These are phyloP conservation scores for Ascaphus truei DNA, from an alignment of 2,113 vertebrate species.

Conservation along the genomic window DNA sequence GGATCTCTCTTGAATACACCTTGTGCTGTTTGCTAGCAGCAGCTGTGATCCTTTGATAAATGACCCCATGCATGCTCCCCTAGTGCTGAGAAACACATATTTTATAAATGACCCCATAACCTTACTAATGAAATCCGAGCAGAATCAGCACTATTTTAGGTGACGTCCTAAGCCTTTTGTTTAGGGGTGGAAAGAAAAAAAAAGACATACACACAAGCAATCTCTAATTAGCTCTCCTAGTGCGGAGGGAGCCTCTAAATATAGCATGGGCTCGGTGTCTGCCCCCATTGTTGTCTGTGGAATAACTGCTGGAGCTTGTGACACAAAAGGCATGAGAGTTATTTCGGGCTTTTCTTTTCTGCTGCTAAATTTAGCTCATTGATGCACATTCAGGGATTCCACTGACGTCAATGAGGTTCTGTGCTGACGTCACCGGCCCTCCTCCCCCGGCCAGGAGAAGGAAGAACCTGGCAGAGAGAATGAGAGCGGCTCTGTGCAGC, in stretches of 20 bases:
- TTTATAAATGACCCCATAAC: neutral
- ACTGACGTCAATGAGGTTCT: conserved; percentile 58
- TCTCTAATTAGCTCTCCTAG: conserved; percentile 15
- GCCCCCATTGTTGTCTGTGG: conserved; percentile 32
- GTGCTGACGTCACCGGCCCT: conserved; percentile 52
- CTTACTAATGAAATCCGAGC: neutral
- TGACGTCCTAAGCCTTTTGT: conserved; percentile 2
- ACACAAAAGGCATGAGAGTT: conserved; percentile 33
- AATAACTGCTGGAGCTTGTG: conserved; percentile 29
- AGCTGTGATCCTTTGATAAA: too few species aligned
- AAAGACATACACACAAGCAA: neutral
- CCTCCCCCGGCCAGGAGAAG: conserved; percentile 40
- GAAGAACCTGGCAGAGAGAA: conserved; percentile 30
- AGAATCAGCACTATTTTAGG: neutral
- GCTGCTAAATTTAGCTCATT: conserved; percentile 64
- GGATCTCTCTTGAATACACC: too few species aligned
- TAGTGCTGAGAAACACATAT: too few species aligned
- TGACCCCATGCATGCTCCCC: too few species aligned
- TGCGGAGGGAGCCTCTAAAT: conserved; percentile 7
- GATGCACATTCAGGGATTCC: conserved; percentile 67
- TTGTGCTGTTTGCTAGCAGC: too few species aligned
- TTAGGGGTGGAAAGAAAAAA: neutral
- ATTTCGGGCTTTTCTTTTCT: conserved; percentile 34
- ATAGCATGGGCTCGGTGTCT: neutral
- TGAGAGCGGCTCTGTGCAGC: conserved; percentile 8